A percentile compares a stretch with the other conserved stretches of the same genome.
These are phyloP conservation scores for Stegodyphus mimosarum DNA, from an alignment of 1,140 invertebrate genomes.

Conservation along the genomic window DNA sequence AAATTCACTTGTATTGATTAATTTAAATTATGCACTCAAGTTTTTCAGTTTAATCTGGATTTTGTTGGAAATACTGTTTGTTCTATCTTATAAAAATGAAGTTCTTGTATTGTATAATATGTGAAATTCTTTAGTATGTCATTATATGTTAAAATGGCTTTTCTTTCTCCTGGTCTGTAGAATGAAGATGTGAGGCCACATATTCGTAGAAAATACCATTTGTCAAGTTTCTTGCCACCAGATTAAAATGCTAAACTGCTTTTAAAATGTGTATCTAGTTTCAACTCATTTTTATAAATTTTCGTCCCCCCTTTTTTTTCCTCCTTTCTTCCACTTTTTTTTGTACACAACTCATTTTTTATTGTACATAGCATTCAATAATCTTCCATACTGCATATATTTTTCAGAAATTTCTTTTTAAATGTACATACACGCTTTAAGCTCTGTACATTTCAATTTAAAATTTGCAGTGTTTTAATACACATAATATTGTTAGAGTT, in stretches of 20 bases:
- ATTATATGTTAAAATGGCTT: too few relatives aligned
- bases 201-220: constrained; percentile 87
- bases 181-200: constrained; percentile 91
- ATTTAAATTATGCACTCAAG: too few relatives aligned
- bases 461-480: too few relatives aligned
- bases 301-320: too few relatives aligned
- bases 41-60: too few relatives aligned
- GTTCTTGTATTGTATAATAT: too few relatives aligned
- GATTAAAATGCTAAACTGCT: constrained; percentile 72
- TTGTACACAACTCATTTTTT: background rate
- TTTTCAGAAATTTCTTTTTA: background rate
- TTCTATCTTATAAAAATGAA: too few relatives aligned
- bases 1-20: too few relatives aligned
- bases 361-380: background rate
- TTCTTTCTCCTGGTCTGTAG: constrained; percentile 69
- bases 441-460: too few relatives aligned
- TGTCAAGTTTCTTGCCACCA: constrained; percentile 88
- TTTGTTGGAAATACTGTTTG: too few relatives aligned
- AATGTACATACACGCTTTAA: background rate
- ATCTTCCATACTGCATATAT: background rate
- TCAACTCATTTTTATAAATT: background rate
- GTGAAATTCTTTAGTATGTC: too few relatives aligned
- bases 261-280: background rate
- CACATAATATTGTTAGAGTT: too few relatives aligned
- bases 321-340: background rate